Percentiles rank a stretch among this genome's conserved stretches.
Conservation (phyloP, 1,140 invertebrate genomes). For the Lepidurus couesii region DNA sequence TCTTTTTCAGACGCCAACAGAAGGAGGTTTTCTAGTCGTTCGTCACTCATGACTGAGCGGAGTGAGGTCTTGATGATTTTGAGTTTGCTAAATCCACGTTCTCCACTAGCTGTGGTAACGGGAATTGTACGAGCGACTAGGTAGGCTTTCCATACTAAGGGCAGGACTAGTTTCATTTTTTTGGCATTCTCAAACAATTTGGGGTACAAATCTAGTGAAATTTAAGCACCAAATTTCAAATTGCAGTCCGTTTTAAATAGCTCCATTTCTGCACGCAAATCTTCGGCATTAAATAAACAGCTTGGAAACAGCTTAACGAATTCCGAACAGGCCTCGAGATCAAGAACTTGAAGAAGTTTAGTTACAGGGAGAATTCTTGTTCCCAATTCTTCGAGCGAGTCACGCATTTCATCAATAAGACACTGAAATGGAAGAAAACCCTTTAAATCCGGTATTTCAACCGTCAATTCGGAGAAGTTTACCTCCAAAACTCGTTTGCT, state of each 20-base stretch:
- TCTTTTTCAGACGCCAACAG: constrained; percentile 23
- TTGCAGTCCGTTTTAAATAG: background rate
- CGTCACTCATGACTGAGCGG: constrained; percentile 22
- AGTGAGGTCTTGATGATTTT: constrained; percentile 22
- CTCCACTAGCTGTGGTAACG: background rate
- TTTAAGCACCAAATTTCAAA: background rate
- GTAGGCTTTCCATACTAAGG: constrained; percentile 7
- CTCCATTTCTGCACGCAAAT: background rate
- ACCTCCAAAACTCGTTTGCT: background rate
- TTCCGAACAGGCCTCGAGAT: background rate
- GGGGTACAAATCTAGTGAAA: background rate
- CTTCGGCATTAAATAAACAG: background rate
- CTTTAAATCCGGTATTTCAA: background rate
- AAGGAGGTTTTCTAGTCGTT: background rate
- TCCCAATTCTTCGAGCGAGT: background rate
- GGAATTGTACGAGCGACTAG: background rate
- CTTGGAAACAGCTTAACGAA: constrained; percentile 3
- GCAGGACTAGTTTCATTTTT: background rate
- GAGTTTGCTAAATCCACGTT: no score
- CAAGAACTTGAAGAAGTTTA: background rate
- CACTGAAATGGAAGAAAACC: background rate
- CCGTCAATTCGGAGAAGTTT: background rate
- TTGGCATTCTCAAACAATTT: background rate
- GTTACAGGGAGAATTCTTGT: background rate
- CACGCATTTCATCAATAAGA: constrained; percentile 12